phyloP scores from a whole-genome alignment of 2,888 invertebrate genomes.

The Yponomeuta sedellus region DNA sequence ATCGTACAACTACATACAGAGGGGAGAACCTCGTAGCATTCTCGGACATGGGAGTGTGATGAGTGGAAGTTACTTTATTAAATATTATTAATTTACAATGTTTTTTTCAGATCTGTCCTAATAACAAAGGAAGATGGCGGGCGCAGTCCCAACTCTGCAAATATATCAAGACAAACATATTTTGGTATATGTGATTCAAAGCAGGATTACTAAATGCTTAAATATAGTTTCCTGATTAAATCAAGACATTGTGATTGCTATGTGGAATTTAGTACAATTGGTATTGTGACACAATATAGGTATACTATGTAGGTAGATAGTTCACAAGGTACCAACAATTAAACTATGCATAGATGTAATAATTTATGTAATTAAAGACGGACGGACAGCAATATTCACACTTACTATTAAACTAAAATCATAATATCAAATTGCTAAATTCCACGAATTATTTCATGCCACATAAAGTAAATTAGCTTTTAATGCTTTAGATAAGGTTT shows the following conservation, averaged over 20 bases:
- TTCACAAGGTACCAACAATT: neutral
- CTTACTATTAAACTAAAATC: conserved; percentile 7
- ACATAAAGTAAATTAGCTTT: conserved; percentile 72
- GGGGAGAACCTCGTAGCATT: too few relatives aligned
- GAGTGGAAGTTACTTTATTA: too few relatives aligned
- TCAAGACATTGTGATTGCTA: conserved; percentile 41
- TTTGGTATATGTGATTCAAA: conserved; percentile 74
- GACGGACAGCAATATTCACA: conserved; percentile 24
- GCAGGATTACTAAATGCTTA: conserved; percentile 35
- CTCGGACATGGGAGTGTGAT: too few relatives aligned
- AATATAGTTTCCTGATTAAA: conserved; percentile 47
- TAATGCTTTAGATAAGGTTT: conserved; percentile 75
- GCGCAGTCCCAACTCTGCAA: conserved; percentile 50
- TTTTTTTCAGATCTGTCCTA: conserved; percentile 69
- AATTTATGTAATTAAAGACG: too few relatives aligned
- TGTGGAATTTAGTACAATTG: conserved; percentile 52
- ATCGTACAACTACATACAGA: too few relatives aligned
- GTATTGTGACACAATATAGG: conserved; percentile 39
- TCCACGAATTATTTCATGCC: conserved; percentile 68
- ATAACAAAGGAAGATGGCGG: conserved; percentile 38
- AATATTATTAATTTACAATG: neutral
- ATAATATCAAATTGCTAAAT: conserved; percentile 51
- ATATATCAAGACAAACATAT: conserved; percentile 76
- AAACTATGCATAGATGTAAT: neutral
- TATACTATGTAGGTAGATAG: conserved; percentile 13